A percentile compares a stretch with the other conserved stretches of the same genome.
Conservation (phyloP, 2,888 invertebrate species). For the Ochropacha duplaris region DNA sequence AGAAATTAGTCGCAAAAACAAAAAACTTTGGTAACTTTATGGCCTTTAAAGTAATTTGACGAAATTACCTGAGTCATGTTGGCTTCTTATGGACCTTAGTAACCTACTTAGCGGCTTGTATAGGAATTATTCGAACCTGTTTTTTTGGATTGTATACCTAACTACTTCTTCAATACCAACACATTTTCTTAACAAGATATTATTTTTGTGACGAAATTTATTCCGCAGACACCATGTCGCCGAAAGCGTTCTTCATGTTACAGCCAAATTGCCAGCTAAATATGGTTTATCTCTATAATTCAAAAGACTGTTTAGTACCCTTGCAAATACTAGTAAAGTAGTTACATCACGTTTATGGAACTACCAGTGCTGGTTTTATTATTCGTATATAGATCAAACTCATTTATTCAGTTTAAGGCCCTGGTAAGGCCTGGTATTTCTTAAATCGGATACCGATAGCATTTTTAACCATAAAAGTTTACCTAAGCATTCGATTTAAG, state of each 20-base stretch:
- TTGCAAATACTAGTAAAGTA: neutral
- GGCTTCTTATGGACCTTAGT: neutral
- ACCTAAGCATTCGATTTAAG: too few species aligned
- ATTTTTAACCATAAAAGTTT: too few species aligned
- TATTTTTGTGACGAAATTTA: slow-evolving; percentile 28
- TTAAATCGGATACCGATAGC: too few species aligned
- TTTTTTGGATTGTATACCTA: too few species aligned
- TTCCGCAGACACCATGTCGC: slow-evolving; percentile 39
- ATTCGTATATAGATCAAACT: too few species aligned
- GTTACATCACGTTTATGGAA: too few species aligned
- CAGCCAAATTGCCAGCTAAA: slow-evolving; percentile 19
- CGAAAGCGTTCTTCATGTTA: slow-evolving; percentile 19
- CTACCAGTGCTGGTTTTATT: too few species aligned
- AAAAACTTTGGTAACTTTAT: slow-evolving; percentile 20
- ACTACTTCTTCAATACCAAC: slow-evolving; percentile 11
- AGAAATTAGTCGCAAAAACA: slow-evolving; percentile 39
- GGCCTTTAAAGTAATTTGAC: neutral
- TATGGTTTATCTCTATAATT: slow-evolving; percentile 14
- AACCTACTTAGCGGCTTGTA: neutral
- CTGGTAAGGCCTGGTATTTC: too few species aligned
- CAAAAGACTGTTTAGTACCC: slow-evolving; percentile 6
- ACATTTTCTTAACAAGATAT: slow-evolving; percentile 31
- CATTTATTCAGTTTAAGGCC: too few species aligned
- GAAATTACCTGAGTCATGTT: neutral
- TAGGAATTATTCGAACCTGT: too few species aligned